Evolutionary conservation across 35 echinoderm and acorn worm genomes (phyloP).

Genomic region (Lytechinus variegatus): DNA sequence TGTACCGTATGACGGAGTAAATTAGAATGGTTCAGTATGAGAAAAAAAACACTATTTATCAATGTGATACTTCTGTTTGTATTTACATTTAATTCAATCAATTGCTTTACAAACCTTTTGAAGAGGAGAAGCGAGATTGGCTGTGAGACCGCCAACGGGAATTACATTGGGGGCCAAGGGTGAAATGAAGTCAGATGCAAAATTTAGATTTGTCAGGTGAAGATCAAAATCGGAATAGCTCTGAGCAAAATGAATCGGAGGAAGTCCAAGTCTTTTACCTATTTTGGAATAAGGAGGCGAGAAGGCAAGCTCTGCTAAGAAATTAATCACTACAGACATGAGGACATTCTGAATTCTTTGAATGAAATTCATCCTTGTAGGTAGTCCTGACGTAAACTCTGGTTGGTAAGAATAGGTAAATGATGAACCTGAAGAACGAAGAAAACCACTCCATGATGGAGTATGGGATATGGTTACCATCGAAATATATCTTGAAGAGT

Average conservation of each 20-base stretch:
- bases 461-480: conserved; percentile 7
- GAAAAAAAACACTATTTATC: too few relatives aligned
- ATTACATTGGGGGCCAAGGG: conserved; percentile 22
- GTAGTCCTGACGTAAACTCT: background rate
- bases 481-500: background rate
- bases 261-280: background rate
- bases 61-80: too few relatives aligned
- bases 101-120: background rate
- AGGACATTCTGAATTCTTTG: background rate
- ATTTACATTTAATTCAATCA: too few relatives aligned
- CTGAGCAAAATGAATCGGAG: background rate
- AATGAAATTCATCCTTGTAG: background rate
- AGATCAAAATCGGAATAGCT: conserved; percentile 27
- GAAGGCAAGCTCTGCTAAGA: background rate
- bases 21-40: too few relatives aligned
- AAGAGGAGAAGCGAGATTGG: background rate
- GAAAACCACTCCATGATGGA: conserved; percentile 25
- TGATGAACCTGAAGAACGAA: background rate
- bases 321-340: background rate
- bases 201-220: background rate
- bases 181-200: background rate
- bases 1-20: too few relatives aligned
- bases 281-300: background rate
- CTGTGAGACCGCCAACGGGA: conserved; percentile 33
- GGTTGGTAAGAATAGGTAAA: background rate